Evolutionary conservation across 2,113 vertebrate genomes (phyloP), one percentile per base, ranked within the genome.

Genomic region (Callocephalon fimbriatum): DNA sequence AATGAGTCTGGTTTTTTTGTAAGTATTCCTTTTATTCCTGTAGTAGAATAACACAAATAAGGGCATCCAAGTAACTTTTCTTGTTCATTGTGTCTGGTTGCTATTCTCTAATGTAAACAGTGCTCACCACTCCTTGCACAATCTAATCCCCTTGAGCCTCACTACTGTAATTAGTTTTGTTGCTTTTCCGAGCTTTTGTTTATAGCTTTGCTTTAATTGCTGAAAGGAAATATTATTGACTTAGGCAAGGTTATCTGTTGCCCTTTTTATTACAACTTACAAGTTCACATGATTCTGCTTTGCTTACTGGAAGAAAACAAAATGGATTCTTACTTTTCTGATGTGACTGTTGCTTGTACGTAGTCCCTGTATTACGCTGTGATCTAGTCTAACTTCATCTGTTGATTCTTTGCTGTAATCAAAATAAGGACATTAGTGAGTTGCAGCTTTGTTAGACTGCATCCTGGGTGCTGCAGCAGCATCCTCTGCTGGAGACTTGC

Each of bases 11-110:
- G 14, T 59, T 31, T 80, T 77, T 90, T 71, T 62, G 7, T 66
- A 88, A 88, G 75, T 90, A 84, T 56, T 90, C n/a, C 9, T 74
- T 88, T 95, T 95, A 90, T 93, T 95, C 65, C 79, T 75, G 31
- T 45, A 77, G 48, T 42, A 75, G 32, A 37, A 8, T 67, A 86
- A 74, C 4, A 54, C 37, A 72, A 85, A 12, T 71, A 88, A 86
- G 82, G 50, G 68, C 56, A 91, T 61, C 31, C 68, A 95, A 84
- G 31, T 76, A 82, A 73, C 8, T 10, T 93, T 54, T 62, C 66
- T 82, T 74, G 87, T 78, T 95, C 73, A 59, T 74, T 59, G 81
- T 74, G 61, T 59, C 86, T 84, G 72, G 65, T 82, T 91, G 62
- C 50, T 84, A 10, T 88, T 91, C 70, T 90, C 9, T 66, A 50